Evolutionary conservation across 2,888 invertebrate species (phyloP).

Genomic region (Mellilla xanthometata): DNA sequence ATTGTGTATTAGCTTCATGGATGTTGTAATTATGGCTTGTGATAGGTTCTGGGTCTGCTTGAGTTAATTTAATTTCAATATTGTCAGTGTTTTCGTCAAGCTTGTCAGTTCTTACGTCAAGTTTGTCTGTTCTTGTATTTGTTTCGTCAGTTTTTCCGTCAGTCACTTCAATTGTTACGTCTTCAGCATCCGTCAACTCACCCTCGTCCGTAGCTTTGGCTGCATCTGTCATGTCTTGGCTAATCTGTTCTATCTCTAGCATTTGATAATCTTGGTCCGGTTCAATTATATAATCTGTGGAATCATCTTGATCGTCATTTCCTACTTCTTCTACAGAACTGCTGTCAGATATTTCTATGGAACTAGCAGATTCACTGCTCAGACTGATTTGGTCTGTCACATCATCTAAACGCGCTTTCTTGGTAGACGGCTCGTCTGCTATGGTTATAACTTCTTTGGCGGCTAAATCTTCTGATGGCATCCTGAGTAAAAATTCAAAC

Average conservation of each 20-base stretch:
- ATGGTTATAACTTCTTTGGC: constrained; percentile 41
- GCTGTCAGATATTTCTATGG: constrained; percentile 54
- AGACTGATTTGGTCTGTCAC: constrained; percentile 57
- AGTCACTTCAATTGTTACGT: background rate
- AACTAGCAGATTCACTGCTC: constrained; percentile 57
- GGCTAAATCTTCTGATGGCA: constrained; percentile 36
- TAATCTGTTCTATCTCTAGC: background rate
- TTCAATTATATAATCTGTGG: constrained; percentile 14
- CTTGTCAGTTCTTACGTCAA: background rate
- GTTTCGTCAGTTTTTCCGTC: background rate
- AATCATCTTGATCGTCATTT: constrained; percentile 15
- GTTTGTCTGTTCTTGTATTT: background rate
- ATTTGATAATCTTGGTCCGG: background rate
- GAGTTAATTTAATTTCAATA: background rate
- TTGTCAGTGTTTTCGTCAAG: background rate
- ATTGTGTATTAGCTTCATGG: constrained; percentile 55
- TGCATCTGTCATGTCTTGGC: background rate
- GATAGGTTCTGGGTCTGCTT: background rate
- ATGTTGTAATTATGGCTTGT: constrained; percentile 28
- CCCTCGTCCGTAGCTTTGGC: background rate
- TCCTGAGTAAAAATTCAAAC: constrained; percentile 34
- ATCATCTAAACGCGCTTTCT: constrained; percentile 46
- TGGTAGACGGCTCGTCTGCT: constrained; percentile 54
- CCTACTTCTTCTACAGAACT: constrained; percentile 40
- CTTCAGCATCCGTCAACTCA: background rate